phyloP scores from a whole-genome alignment of 1,140 invertebrate species.

The Pseudomyrmex pallidus region DNA sequence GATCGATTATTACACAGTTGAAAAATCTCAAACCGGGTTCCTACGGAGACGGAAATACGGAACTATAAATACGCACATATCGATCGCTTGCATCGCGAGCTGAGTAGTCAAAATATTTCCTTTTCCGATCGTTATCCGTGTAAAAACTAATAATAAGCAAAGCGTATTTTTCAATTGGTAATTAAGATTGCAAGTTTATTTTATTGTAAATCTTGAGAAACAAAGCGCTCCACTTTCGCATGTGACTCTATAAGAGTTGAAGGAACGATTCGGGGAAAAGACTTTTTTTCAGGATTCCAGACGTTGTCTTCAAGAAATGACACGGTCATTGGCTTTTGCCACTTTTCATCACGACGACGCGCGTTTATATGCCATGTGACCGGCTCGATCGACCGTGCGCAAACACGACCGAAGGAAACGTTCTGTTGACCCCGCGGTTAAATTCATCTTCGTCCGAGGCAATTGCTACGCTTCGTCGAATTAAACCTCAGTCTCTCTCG shows the following conservation, averaged over 20 bases:
- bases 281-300: conserved; percentile 23
- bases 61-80: neutral
- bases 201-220: neutral
- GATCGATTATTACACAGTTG: neutral
- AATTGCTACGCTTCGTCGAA: conserved; percentile 62
- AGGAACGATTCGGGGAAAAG: neutral
- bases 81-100: neutral
- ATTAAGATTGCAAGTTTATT: neutral
- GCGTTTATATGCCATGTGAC: neutral
- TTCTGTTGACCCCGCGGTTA: conserved; percentile 60
- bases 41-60: neutral
- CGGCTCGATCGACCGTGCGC: conserved; percentile 33
- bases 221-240: neutral
- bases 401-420: conserved; percentile 31
- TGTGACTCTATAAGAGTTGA: neutral
- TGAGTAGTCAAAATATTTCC: neutral
- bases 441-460: conserved; percentile 61
- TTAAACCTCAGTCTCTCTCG: conserved; percentile 34
- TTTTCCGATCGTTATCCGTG: too few relatives aligned
- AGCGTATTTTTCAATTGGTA: neutral
- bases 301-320: conserved; percentile 36
- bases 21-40: neutral
- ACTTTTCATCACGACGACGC: conserved; percentile 21
- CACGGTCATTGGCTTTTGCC: conserved; percentile 59
- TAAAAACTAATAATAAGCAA: neutral